phyloP scores from a whole-genome alignment of 2,888 invertebrate genomes.

The Mantis religiosa region DNA sequence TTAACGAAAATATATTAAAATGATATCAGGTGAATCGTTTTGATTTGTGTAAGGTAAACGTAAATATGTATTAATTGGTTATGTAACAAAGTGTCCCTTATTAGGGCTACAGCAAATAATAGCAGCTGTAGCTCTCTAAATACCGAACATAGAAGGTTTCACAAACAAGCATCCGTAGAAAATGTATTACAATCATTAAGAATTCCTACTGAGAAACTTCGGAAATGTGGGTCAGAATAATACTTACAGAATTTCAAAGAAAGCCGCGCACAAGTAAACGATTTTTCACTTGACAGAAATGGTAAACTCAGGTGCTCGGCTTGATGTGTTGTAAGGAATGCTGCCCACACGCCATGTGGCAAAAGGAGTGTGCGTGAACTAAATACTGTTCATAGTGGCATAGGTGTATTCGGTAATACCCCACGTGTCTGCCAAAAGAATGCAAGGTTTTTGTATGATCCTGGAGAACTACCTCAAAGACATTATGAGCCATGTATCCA shows the following conservation, averaged over 20 bases:
- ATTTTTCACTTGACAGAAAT: not conserved
- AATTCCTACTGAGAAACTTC: not conserved
- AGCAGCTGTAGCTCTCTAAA: too few relatives aligned
- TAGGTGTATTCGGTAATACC: not conserved
- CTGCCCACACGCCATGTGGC: not conserved
- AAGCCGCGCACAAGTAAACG: not conserved
- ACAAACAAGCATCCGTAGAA: not conserved
- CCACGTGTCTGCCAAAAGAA: too few relatives aligned
- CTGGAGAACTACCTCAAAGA: too few relatives aligned
- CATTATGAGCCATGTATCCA: too few relatives aligned
- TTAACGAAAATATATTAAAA: too few relatives aligned
- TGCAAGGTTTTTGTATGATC: too few relatives aligned
- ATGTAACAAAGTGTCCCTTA: too few relatives aligned
- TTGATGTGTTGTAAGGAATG: not conserved
- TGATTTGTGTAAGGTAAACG: too few relatives aligned
- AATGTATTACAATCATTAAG: not conserved
- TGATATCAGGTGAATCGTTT: too few relatives aligned
- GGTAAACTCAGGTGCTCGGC: not conserved
- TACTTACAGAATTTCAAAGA: not conserved
- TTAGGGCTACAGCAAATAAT: too few relatives aligned
- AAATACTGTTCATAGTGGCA: not conserved
- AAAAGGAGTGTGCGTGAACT: not conserved
- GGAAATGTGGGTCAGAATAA: not conserved
- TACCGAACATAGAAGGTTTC: not conserved
- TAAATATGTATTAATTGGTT: too few relatives aligned